Conservation (phyloP, 2,113 vertebrate genomes). For the Fregetta grallaria region DNA sequence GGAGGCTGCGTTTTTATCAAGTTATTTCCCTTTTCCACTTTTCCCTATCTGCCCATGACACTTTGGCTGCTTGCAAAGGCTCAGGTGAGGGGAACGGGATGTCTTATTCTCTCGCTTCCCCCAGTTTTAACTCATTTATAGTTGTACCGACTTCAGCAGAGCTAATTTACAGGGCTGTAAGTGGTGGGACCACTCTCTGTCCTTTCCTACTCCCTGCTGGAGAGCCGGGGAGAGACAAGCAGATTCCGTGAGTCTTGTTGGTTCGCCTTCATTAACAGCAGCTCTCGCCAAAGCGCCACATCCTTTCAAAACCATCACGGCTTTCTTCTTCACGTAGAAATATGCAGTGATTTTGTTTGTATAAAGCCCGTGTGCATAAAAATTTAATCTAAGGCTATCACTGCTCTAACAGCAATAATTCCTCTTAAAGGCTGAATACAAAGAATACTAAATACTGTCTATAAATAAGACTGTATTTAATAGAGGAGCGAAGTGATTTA, state of each 20-base stretch:
- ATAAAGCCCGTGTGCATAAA: conserved; percentile 12
- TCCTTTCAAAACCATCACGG: background rate
- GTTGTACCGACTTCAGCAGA: background rate
- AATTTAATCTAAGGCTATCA: conserved; percentile 30
- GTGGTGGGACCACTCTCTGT: background rate
- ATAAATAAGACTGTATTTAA: conserved; percentile 36
- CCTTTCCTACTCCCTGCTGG: background rate
- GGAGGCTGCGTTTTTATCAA: background rate
- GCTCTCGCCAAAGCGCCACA: background rate
- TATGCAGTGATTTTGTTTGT: background rate
- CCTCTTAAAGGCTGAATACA: conserved; percentile 14
- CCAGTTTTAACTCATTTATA: background rate
- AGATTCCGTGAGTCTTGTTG: background rate
- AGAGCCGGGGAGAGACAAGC: background rate
- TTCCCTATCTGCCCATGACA: background rate
- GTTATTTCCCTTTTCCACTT: background rate
- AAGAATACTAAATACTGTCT: conserved; percentile 33
- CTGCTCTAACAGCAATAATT: conserved; percentile 19
- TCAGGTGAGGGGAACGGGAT: background rate
- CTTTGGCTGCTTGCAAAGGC: background rate
- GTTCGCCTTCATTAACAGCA: background rate
- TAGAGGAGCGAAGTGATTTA: conserved; percentile 5
- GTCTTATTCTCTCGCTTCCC: background rate
- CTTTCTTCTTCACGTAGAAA: background rate
- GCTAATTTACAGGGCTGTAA: background rate